Evolutionary conservation across 1,140 invertebrate genomes (phyloP), one percentile per base, ranked within the genome.

Genomic region (Bombus difficillimus): DNA sequence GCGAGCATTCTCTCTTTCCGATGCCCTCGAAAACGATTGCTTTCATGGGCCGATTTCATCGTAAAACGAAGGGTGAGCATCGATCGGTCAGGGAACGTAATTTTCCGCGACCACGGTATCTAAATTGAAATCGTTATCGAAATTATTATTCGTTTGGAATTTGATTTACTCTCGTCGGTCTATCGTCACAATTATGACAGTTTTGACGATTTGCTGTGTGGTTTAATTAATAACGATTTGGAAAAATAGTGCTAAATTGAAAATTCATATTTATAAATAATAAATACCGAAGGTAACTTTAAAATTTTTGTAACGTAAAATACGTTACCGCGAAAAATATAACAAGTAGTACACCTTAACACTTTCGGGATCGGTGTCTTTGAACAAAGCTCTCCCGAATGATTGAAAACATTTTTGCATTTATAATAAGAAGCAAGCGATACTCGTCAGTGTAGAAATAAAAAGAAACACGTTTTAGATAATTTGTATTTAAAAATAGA

Each of bases 121-220:
- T 72, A 84, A 79, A 84, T 84, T 84, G 83, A 84, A 84, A 80
- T 84, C 76, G 76, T 72, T 84, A 80, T 80, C 47, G 28, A 43
- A 72, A 59, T 80, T 47, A 73, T 72, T 80, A 85, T 80, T 85
- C 68, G 32, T 80, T 12, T 41, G 69, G 34, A 72, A 72, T 72
- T 80, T 80, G 47, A 84, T 79, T 47, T 22, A 8, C 22, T 25
- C 34, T 13, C 22, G 2, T 53, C n/a, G n/a, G 34, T 83, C 76
- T 77, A 9, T 28, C 53, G 75, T 47, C 66, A 28, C 73, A 73
- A 80, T 80, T 71, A 41, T 25, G 41, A 73, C 28, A 53, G 41
- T 57, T 34, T 32, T 25, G 9, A 9, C 12, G 32, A 53, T 43
- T 32, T 18, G 9, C 2, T n/a, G n/a, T 15, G 13, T 43, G 28